phyloP scores from a whole-genome alignment of 1,140 invertebrate species.

The Chelonus insularis region DNA sequence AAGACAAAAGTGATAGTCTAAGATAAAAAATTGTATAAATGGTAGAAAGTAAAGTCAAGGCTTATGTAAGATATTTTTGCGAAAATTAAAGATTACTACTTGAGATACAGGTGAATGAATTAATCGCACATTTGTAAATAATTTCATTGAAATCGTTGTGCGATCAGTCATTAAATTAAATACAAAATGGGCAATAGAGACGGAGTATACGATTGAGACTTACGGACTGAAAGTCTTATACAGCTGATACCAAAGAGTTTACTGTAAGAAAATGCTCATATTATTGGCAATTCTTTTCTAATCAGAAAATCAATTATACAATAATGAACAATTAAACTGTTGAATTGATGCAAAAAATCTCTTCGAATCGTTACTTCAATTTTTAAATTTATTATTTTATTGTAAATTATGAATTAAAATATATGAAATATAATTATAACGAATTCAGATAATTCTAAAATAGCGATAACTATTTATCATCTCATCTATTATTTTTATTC shows the following conservation, averaged over 20 bases:
- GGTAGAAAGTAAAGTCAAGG: slow-evolving; percentile 23
- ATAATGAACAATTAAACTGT: no score
- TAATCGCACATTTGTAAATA: slow-evolving; percentile 22
- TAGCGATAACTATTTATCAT: no score
- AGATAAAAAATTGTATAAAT: slow-evolving; percentile 13
- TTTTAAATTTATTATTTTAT: no score
- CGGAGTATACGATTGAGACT: slow-evolving; percentile 24
- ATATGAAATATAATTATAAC: no score
- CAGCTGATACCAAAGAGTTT: slow-evolving; percentile 58
- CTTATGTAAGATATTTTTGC: slow-evolving; percentile 35
- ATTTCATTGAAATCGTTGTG: background rate
- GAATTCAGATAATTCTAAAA: no score
- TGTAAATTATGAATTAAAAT: no score
- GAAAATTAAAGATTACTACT: slow-evolving; percentile 12
- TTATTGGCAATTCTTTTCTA: no score
- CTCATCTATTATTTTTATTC: no score
- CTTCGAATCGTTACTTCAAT: no score
- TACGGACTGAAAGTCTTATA: slow-evolving; percentile 41
- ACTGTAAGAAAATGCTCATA: slow-evolving; percentile 36
- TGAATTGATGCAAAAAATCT: no score
- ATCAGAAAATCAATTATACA: no score
- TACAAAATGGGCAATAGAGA: slow-evolving; percentile 1
- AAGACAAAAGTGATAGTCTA: slow-evolving; percentile 26
- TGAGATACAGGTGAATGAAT: background rate
- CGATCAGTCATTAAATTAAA: background rate